Conservation (phyloP, 1,140 invertebrate species). For the Nasonia vitripennis region DNA sequence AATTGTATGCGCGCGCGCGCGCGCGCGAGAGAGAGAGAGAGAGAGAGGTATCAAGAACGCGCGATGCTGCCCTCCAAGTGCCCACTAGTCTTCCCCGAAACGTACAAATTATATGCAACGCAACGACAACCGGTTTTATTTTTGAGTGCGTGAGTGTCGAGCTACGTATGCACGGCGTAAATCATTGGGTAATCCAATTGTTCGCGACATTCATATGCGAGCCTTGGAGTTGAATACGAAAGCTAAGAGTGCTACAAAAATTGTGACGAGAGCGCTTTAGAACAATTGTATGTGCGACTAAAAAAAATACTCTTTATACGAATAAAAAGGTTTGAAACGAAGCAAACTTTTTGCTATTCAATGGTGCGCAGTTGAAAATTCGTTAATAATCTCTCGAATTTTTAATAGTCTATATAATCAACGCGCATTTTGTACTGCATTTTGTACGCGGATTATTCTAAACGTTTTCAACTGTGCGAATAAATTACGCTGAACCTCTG, state of each 20-base stretch:
- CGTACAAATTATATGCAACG: constrained; percentile 33
- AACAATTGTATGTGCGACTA: constrained; percentile 50
- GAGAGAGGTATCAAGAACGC: background rate
- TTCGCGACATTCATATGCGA: constrained; percentile 33
- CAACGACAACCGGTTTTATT: background rate
- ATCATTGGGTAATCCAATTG: constrained; percentile 33
- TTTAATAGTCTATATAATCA: background rate
- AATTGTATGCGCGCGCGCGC: background rate
- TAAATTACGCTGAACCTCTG: background rate
- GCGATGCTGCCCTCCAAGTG: background rate
- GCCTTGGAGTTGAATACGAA: constrained; percentile 4
- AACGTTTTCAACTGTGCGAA: constrained; percentile 14
- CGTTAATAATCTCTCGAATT: constrained; percentile 7
- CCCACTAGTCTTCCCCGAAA: constrained; percentile 41
- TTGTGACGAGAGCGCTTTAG: constrained; percentile 29
- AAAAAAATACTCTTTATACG: constrained; percentile 32
- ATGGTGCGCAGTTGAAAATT: constrained; percentile 24
- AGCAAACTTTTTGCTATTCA: constrained; percentile 10
- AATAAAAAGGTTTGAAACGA: background rate
- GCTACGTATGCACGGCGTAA: constrained; percentile 22
- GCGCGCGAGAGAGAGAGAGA: too few relatives aligned
- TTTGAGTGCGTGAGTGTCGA: constrained; percentile 13
- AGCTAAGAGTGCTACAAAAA: constrained; percentile 6
- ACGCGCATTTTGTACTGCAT: constrained; percentile 24
- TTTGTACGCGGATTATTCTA: constrained; percentile 9